These are phyloP conservation scores for Episyrphus balteatus DNA, from an alignment of 1,140 invertebrate species.

Conservation along the genomic window DNA sequence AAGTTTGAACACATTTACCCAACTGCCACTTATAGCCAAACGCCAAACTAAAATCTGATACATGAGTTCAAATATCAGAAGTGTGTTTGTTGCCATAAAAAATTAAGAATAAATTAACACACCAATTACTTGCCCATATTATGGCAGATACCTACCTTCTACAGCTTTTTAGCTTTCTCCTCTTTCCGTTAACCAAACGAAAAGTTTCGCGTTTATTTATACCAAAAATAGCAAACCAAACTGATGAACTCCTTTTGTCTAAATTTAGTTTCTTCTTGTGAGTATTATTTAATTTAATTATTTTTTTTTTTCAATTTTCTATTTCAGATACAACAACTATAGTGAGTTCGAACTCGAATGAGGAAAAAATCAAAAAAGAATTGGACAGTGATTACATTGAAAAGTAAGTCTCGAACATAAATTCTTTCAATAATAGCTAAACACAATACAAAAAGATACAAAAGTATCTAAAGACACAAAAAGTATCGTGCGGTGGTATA, in stretches of 20 bases:
- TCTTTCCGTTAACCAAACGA: neutral
- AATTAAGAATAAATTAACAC: too few species aligned
- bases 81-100: too few species aligned
- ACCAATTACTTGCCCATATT: too few species aligned
- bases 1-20: too few species aligned
- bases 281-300: conserved; percentile 1
- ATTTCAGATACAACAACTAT: conserved; percentile 21
- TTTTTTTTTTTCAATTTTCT: conserved; percentile 4
- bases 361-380: conserved; percentile 31
- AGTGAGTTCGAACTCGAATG: conserved; percentile 13
- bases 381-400: conserved; percentile 33
- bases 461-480: neutral
- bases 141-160: neutral
- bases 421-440: neutral
- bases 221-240: too few species aligned
- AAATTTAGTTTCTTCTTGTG: neutral
- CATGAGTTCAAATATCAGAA: too few species aligned
- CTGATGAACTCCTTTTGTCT: neutral
- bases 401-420: conserved; percentile 21
- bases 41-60: too few species aligned
- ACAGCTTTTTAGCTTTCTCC: neutral
- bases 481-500: neutral
- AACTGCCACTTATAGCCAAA: too few species aligned
- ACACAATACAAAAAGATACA: neutral
- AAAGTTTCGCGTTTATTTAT: too few species aligned